Percentiles rank a stretch among this genome's conserved stretches.
phyloP scores from a whole-genome alignment of 2,888 invertebrate genomes.

The Eueremaeus valkanovi region DNA sequence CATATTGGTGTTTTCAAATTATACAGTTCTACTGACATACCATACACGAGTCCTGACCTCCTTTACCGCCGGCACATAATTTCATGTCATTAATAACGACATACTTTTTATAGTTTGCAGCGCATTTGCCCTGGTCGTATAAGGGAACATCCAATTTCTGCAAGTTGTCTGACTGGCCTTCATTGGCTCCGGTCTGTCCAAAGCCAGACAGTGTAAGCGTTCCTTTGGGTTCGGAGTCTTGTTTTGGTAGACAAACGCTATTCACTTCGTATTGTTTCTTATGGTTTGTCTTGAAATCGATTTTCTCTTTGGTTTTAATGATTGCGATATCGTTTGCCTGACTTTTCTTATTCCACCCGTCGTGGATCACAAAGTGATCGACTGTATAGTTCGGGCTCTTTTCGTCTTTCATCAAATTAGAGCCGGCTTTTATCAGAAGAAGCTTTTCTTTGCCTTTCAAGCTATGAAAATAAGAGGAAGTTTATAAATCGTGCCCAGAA shows the following conservation, averaged over 20 bases:
- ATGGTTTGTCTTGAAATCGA: neutral
- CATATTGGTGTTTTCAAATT: neutral
- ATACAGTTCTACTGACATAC: neutral
- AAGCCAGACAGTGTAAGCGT: slow-evolving; percentile 15
- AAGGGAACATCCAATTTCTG: slow-evolving; percentile 29
- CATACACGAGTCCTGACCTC: slow-evolving; percentile 26
- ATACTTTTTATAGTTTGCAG: neutral
- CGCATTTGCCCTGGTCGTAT: slow-evolving; percentile 21
- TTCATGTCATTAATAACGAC: slow-evolving; percentile 8
- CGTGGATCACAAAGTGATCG: slow-evolving; percentile 6
- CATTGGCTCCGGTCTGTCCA: slow-evolving; percentile 4
- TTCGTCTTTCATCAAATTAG: slow-evolving; percentile 2
- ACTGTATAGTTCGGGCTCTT: neutral
- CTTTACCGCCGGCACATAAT: slow-evolving; percentile 38
- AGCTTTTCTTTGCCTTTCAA: neutral
- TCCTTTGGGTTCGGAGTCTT: neutral
- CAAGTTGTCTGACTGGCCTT: neutral
- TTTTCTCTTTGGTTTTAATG: neutral
- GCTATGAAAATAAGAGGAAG: neutral
- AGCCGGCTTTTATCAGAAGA: neutral
- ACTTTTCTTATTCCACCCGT: slow-evolving; percentile 10
- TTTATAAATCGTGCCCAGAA: neutral
- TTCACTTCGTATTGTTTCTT: slow-evolving; percentile 12
- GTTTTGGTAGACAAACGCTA: slow-evolving; percentile 21
- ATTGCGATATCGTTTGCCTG: slow-evolving; percentile 36